Evolutionary conservation across 2,797 vertebrate genomes (phyloP).

Genomic region (Monodelphis domestica): DNA sequence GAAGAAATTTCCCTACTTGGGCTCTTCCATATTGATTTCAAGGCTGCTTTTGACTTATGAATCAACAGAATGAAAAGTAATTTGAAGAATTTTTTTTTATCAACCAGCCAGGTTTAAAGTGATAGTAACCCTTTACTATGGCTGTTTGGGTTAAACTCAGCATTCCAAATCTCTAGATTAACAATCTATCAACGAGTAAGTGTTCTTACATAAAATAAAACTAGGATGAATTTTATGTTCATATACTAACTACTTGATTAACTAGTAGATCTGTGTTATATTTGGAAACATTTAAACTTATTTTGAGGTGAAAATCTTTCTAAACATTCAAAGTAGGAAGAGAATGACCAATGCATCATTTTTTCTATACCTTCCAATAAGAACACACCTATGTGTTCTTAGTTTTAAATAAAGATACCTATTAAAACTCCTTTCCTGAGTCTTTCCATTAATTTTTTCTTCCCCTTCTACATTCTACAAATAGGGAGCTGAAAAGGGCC

Average conservation of each 20-base stretch:
- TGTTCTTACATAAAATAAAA: conserved; percentile 22
- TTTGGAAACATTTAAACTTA: conserved; percentile 54
- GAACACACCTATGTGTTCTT: conserved; percentile 21
- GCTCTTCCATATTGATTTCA: conserved; percentile 27
- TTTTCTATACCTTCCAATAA: conserved; percentile 23
- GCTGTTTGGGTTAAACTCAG: background rate
- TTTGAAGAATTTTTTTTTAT: conserved; percentile 40
- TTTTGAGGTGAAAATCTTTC: conserved; percentile 39
- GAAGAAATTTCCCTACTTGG: conserved; percentile 35
- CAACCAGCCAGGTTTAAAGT: conserved; percentile 9
- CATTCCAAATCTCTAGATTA: conserved; percentile 27
- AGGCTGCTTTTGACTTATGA: conserved; percentile 15
- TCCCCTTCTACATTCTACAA: background rate
- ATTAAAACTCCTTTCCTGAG: conserved; percentile 7
- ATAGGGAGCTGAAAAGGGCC: background rate
- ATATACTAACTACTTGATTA: conserved; percentile 32
- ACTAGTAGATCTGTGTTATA: conserved; percentile 33
- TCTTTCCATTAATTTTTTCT: conserved; percentile 15
- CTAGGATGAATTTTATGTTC: conserved; percentile 26
- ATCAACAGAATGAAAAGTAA: conserved; percentile 34
- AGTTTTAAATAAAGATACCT: conserved; percentile 24
- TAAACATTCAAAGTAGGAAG: conserved; percentile 51
- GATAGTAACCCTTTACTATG: background rate
- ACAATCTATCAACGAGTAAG: conserved; percentile 33
- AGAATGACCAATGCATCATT: conserved; percentile 46